Base-by-base conservation (phyloP, 2,888 invertebrate genomes). In the Gastrophysa polygoni region DNA sequence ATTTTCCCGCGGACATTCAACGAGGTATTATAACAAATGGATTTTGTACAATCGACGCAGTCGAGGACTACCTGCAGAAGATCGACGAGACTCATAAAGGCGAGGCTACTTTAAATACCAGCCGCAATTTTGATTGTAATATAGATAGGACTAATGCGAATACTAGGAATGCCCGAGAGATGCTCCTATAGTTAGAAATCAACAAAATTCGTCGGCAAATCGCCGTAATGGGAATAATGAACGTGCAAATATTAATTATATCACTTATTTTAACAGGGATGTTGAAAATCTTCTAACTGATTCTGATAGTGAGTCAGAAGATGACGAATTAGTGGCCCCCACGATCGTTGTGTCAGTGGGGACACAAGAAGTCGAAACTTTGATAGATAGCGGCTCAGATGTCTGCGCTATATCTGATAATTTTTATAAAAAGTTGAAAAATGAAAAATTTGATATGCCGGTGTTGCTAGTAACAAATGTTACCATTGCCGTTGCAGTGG, bases 31-130 rank as follows among this genome's bases (percentile, higher is more conserved):
- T 47, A 2, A 47, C 47, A 20, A 47, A 47, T 10, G 47, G 47
- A 3, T 47, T 20, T 18, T 18, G 1, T 1, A 47, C 2, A 11
- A 6, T 47, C 1, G 20, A 47, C n/a, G 47, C 56, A 10, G 57
- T 67, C 2, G 67, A 67, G 29, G 57, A 57, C 14, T 61, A 64
- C 34, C 49, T 67, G 16, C 29, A 32, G 6, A 61, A 58, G 56
- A 57, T 64, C 8, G 67, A 64, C 24, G 59, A 54, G 7, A 62
- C 59, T 16, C 54, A 49, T 44, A 60, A 44, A 18, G 6, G 24
- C 8, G 20, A 14, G 11, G 7, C 18, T 2, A 1, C 32, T 3
- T 2, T 7, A 11, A n/a, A n/a, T n/a, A n/a, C n/a, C n/a, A n/a
- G n/a, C n/a, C n/a, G n/a, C n/a, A 32, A 50, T 16, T 29, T 17